Base-by-base conservation (phyloP, 2,888 invertebrate genomes). In the Belgica antarctica region DNA sequence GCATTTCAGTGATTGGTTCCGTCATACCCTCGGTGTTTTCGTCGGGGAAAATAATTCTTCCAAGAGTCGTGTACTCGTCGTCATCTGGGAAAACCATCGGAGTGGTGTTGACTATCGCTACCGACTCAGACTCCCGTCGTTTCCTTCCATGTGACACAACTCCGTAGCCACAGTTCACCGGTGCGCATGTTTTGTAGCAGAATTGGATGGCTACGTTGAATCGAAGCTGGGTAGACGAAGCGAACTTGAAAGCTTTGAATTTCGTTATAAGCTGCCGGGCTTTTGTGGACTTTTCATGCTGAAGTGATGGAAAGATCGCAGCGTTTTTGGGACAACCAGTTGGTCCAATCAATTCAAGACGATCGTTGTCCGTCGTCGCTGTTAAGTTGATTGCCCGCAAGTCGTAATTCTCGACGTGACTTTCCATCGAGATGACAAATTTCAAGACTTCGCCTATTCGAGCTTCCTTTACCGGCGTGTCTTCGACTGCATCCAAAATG, bases 191-290 rank as follows among this genome's bases (percentile, higher is more conserved):
- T 1, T 82, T 81, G n/a, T 86, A 81, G 76, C 94, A 94, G 77
- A 92, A 92, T 72, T 89, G 87, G 10, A 94, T 88, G 79, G 90
- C 87, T 1, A 92, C 87, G 74, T 89, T 88, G 76, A 94, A 94
- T 72, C 89, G 83, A 0, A 94, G 90, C 4, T 90, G 84, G 28
- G 89, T 87, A n/a, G 92, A 90, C 10, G 89, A 87, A 0, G 91
- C 88, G 79, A 94, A 94, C 73, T 93, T 90, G 78, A 94, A 94
- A 0, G 93, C 94, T 76, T 89, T 88, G 78, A 92, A 93, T 19
- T 84, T 83, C 2, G 86, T 84, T 0, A 83, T 79, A 17, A 90
- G 78, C 52, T 83, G 75, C 72, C 75, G 79, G 1, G 76, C 76
- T 2, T 76, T 75, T 1, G 75, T 75, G 0, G 76, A 77, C 17